Evolutionary conservation across 2,113 vertebrate genomes (phyloP).

Genomic region (Thamnaconus septentrionalis): DNA sequence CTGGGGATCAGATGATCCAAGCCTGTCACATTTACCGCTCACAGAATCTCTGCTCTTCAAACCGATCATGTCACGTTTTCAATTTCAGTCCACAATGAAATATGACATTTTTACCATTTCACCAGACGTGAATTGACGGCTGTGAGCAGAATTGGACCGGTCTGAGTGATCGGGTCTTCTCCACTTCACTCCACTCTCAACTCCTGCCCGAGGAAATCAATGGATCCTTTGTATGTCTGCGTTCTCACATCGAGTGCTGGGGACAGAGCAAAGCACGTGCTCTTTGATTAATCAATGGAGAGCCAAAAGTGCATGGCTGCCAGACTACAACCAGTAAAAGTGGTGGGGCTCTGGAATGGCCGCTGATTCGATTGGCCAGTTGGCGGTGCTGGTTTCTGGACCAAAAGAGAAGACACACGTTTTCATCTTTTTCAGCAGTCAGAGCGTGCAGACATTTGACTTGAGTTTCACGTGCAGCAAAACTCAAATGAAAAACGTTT

Average conservation of each 20-base stretch:
- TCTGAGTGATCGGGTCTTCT: slow-evolving; percentile 4
- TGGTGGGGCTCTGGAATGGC: slow-evolving; percentile 11
- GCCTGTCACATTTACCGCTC: slow-evolving; percentile 9
- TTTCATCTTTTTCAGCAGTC: too few species aligned
- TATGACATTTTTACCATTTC: background rate
- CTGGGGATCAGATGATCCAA: slow-evolving; percentile 20
- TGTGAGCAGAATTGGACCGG: background rate
- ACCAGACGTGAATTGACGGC: background rate
- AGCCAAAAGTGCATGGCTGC: slow-evolving; percentile 34
- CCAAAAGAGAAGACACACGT: too few species aligned
- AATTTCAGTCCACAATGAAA: slow-evolving; percentile 16
- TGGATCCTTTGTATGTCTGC: slow-evolving; percentile 22
- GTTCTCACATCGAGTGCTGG: slow-evolving; percentile 29
- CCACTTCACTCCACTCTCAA: background rate
- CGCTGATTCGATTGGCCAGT: slow-evolving; percentile 4
- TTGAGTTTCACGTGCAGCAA: too few species aligned
- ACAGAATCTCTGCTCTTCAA: background rate
- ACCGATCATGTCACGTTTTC: slow-evolving; percentile 11
- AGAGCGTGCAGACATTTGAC: too few species aligned
- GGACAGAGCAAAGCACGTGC: slow-evolving; percentile 35
- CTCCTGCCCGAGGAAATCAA: slow-evolving; percentile 20
- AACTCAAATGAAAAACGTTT: too few species aligned
- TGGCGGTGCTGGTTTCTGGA: background rate
- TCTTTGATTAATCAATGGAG: slow-evolving; percentile 64
- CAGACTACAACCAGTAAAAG: slow-evolving; percentile 48